Conservation (phyloP, 2,797 vertebrate genomes). For the Pseudocheirus occidentalis region DNA sequence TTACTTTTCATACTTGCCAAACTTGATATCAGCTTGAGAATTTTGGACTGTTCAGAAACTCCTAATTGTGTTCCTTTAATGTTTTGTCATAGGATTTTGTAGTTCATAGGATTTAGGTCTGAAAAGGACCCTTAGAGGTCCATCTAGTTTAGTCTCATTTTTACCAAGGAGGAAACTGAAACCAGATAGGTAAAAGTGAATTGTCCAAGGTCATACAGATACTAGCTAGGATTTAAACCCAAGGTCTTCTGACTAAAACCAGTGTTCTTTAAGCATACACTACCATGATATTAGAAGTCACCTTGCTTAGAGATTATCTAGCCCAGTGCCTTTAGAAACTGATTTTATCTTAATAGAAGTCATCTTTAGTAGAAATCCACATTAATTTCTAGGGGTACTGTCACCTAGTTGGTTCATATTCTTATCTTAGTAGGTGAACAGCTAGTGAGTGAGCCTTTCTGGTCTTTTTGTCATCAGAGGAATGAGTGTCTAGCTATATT, state of each 20-base stretch:
- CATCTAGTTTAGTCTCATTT: not conserved
- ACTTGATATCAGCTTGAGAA: conserved; percentile 45
- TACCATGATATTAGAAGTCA: not conserved
- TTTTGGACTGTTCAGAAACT: conserved; percentile 38
- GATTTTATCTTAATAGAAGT: conserved; percentile 65
- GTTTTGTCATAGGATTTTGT: conserved; percentile 49
- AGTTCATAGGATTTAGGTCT: not conserved
- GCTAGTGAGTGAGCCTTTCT: conserved; percentile 59
- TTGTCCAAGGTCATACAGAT: not conserved
- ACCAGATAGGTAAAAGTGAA: not conserved
- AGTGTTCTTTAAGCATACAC: not conserved
- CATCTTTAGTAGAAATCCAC: conserved; percentile 51
- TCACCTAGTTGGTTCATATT: conserved; percentile 61
- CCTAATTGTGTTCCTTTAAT: conserved; percentile 65
- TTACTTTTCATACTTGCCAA: conserved; percentile 54
- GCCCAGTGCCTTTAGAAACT: conserved; percentile 25
- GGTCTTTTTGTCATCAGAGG: conserved; percentile 52
- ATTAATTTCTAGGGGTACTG: conserved; percentile 59
- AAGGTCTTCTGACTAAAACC: not conserved
- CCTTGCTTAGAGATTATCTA: not conserved
- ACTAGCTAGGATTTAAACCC: not conserved
- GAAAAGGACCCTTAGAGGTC: not conserved
- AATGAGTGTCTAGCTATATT: not conserved
- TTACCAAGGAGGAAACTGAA: not conserved
- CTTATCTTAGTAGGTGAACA: conserved; percentile 56